These are phyloP conservation scores for Dasyprocta punctata DNA, from an alignment of 2,113 vertebrate species.

Conservation along the genomic window DNA sequence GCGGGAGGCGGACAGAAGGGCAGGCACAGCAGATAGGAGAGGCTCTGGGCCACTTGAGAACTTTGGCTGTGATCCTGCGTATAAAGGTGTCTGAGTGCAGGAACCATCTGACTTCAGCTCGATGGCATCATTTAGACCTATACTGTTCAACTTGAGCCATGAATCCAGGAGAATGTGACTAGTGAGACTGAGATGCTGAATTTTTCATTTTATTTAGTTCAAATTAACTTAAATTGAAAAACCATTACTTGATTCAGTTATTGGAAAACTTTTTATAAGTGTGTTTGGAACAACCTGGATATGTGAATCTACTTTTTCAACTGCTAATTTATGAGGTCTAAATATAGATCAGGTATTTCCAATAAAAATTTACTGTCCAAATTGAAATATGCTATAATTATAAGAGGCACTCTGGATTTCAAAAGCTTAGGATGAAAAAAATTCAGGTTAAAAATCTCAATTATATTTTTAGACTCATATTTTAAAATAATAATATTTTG, in stretches of 20 bases:
- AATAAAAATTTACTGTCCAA: slow-evolving; percentile 17
- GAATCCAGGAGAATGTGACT: not conserved
- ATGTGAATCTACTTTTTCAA: slow-evolving; percentile 13
- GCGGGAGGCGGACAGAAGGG: not conserved
- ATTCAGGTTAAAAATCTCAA: not conserved
- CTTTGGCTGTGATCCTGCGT: not conserved
- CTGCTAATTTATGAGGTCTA: slow-evolving; percentile 13
- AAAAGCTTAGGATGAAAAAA: slow-evolving; percentile 42
- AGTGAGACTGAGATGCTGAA: not conserved
- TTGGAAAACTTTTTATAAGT: slow-evolving; percentile 56
- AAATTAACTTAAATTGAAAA: slow-evolving; percentile 56
- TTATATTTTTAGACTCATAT: slow-evolving; percentile 18
- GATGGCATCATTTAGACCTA: too few relatives aligned
- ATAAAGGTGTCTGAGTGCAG: rapidly evolving
- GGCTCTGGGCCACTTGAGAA: not conserved
- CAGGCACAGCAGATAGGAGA: rapidly evolving
- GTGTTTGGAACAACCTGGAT: not conserved
- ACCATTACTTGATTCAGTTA: slow-evolving; percentile 31
- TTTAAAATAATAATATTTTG: slow-evolving; percentile 53
- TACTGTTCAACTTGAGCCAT: rapidly evolving
- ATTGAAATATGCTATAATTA: slow-evolving; percentile 30
- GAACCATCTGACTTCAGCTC: not conserved
- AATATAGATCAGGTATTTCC: slow-evolving; percentile 37
- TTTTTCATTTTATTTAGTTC: slow-evolving; percentile 2
- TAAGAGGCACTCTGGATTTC: not conserved